These are phyloP conservation scores for Macaria liturata DNA, from an alignment of 2,888 invertebrate species.

Conservation along the genomic window DNA sequence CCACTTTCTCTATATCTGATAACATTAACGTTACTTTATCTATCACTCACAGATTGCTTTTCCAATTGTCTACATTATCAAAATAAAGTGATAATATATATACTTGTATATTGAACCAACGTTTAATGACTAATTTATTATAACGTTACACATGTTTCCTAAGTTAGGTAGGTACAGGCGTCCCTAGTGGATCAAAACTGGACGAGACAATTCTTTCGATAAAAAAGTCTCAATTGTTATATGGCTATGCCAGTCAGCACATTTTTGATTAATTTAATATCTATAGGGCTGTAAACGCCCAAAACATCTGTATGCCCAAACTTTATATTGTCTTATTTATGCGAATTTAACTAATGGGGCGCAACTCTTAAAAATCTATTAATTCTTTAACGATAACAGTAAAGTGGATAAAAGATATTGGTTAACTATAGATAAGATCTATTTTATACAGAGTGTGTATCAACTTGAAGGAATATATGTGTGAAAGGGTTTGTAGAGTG, in stretches of 20 bases:
- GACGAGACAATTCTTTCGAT: constrained; percentile 39
- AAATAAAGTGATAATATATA: constrained; percentile 40
- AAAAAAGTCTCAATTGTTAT: constrained; percentile 40
- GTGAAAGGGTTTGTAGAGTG: constrained; percentile 4
- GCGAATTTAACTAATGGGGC: constrained; percentile 68
- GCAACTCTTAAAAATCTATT: constrained; percentile 72
- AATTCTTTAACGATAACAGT: constrained; percentile 71
- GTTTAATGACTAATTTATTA: constrained; percentile 41
- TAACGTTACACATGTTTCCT: constrained; percentile 44
- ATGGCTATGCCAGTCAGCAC: constrained; percentile 50
- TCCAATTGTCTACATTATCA: constrained; percentile 41
- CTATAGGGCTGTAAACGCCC: constrained; percentile 71
- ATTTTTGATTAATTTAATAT: constrained; percentile 43
- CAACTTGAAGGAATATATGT: not conserved
- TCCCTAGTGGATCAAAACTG: constrained; percentile 38
- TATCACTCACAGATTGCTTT: constrained; percentile 48
- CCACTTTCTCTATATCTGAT: constrained; percentile 26
- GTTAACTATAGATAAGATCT: constrained; percentile 6
- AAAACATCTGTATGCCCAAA: constrained; percentile 62
- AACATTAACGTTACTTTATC: constrained; percentile 25
- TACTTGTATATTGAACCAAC: constrained; percentile 45
- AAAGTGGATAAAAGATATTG: constrained; percentile 41
- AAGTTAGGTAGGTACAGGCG: constrained; percentile 38
- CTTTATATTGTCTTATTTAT: constrained; percentile 68
- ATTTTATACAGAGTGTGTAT: constrained; percentile 1